Evolutionary conservation across 2,113 vertebrate species (phyloP).

Genomic region (Saccopteryx bilineata): DNA sequence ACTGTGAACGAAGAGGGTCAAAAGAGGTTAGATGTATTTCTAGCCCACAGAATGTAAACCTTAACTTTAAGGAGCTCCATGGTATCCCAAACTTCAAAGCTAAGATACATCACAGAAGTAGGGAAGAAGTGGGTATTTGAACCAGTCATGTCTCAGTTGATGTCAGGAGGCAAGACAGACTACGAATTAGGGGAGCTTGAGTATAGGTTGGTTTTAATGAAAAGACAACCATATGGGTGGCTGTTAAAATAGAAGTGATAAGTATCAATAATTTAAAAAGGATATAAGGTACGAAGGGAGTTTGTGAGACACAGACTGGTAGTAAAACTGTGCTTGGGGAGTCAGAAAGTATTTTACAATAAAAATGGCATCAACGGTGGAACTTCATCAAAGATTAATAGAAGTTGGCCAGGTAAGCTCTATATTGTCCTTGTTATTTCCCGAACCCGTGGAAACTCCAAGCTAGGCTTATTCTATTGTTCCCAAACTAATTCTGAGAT

Average conservation of each 20-base stretch:
- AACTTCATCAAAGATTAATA: neutral
- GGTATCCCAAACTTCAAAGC: neutral
- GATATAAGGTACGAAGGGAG: neutral
- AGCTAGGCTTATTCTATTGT: neutral
- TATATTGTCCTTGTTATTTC: neutral
- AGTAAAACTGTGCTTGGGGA: no score
- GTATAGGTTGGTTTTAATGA: neutral
- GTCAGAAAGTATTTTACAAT: neutral
- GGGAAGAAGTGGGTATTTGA: no score
- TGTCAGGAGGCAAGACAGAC: neutral
- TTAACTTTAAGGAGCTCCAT: neutral
- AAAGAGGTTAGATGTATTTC: neutral
- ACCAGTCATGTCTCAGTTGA: neutral
- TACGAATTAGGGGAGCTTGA: neutral
- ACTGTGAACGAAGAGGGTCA: neutral
- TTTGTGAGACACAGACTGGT: neutral
- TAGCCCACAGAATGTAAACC: neutral
- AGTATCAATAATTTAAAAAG: no score
- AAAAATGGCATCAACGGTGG: neutral
- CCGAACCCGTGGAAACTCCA: neutral
- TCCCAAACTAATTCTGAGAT: neutral
- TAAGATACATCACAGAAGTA: neutral
- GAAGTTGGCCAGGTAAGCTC: neutral
- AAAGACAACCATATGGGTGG: neutral
- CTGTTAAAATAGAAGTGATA: neutral